phyloP scores from a whole-genome alignment of 2,113 vertebrate species.

The Diphyllodes magnificus region DNA sequence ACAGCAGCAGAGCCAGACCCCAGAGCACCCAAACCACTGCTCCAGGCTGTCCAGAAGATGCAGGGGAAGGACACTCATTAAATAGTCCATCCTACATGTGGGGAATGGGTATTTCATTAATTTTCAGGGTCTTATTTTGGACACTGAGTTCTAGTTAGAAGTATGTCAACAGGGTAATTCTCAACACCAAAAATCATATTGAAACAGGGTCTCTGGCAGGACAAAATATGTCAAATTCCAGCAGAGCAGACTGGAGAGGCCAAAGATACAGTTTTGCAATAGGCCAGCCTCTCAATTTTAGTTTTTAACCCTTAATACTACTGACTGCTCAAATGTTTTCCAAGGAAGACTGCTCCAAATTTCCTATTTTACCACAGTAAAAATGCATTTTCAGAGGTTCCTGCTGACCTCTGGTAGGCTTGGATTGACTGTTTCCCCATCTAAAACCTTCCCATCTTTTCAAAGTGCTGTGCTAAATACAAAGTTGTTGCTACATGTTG shows the following conservation, averaged over 20 bases:
- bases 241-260: neutral
- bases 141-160: neutral
- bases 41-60: neutral
- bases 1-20: neutral
- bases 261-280: neutral
- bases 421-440: neutral
- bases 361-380: neutral
- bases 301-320: neutral
- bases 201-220: neutral
- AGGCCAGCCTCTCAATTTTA: neutral
- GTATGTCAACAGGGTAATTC: neutral
- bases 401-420: neutral
- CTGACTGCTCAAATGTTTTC: neutral
- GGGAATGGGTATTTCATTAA: neutral
- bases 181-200: fast-evolving
- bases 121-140: neutral
- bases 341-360: neutral
- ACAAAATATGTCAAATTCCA: neutral
- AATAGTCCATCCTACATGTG: neutral
- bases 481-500: neutral
- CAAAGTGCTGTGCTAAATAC: neutral
- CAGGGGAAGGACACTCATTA: neutral
- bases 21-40: neutral
- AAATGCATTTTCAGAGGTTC: neutral
- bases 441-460: neutral